Percentiles rank a stretch among this genome's conserved stretches.
phyloP scores from a whole-genome alignment of 1,140 invertebrate genomes.

The honey bee (Apis mellifera) region Amel_HAv3.1 CM009936.2:10352501-10353000 shows the following conservation, averaged over 20 bases:
- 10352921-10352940: background rate
- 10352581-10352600: too few species aligned
- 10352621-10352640: slow-evolving; percentile 4
- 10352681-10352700: background rate
- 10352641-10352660: slow-evolving; percentile 4
- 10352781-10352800: slow-evolving; percentile 47
- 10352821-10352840: slow-evolving; percentile 42
- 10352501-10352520: background rate
- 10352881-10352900: slow-evolving; percentile 1
- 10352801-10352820: slow-evolving; percentile 27
- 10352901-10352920: slow-evolving; percentile 7
- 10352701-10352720: slow-evolving; percentile 29
- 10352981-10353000: too few species aligned
- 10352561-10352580: background rate
- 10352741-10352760: slow-evolving; percentile 47
- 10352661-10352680: slow-evolving; percentile 16
- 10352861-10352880: slow-evolving; percentile 40
- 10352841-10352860: slow-evolving; percentile 53
- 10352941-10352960: background rate
- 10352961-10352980: background rate
- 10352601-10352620: too few species aligned
- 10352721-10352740: slow-evolving; percentile 41
- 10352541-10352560: background rate
- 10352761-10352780: slow-evolving; percentile 39
- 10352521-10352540: background rate